Evolutionary conservation across 2,797 vertebrate species (phyloP).

Genomic region (Rhinogobio ventralis): DNA sequence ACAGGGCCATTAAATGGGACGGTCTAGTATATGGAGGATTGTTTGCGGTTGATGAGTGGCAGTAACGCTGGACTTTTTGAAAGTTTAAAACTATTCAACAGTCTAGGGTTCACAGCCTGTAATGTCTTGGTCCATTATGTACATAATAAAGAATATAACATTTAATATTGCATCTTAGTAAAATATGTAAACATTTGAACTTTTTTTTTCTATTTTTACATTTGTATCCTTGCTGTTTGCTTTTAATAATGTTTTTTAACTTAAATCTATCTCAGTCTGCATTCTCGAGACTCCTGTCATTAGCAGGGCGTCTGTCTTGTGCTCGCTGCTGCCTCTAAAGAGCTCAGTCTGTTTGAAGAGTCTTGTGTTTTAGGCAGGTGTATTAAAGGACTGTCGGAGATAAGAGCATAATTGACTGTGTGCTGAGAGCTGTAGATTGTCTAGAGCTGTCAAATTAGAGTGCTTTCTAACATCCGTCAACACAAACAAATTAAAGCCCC

Average conservation of each 20-base stretch:
- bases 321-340: neutral
- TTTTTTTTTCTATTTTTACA: no score
- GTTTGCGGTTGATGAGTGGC: no score
- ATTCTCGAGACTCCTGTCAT: constrained; percentile 1
- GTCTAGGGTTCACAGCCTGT: no score
- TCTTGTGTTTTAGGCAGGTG: constrained; percentile 15
- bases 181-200: no score
- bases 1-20: no score
- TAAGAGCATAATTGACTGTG: neutral
- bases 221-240: neutral
- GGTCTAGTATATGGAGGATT: no score
- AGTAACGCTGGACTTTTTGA: no score
- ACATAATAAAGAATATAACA: no score
- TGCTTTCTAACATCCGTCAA: neutral
- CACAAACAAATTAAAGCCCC: constrained; percentile 23
- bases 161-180: no score
- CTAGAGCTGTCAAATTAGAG: neutral
- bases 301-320: constrained; percentile 4
- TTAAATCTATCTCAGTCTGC: neutral
- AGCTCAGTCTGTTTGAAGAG: neutral
- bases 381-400: constrained; percentile 5
- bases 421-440: constrained; percentile 16
- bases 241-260: neutral
- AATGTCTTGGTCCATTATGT: no score
- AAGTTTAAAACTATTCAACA: no score